Conservation (phyloP, 2,797 vertebrate species). For the Hoplostethus mediterraneus region DNA sequence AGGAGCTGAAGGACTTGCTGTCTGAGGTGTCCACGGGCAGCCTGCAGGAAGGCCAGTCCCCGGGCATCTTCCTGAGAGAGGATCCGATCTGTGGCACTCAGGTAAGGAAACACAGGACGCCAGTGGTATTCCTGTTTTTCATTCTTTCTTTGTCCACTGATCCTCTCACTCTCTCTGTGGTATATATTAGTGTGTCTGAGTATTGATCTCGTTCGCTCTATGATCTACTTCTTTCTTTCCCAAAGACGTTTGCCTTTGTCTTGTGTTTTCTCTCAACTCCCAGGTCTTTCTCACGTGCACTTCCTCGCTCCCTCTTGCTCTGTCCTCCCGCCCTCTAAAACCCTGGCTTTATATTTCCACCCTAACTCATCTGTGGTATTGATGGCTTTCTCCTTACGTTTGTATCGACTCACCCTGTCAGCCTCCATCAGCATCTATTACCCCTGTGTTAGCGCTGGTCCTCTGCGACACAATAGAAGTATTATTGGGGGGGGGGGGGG, state of each 20-base stretch:
- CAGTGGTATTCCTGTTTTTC: conserved; percentile 12
- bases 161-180: conserved; percentile 65
- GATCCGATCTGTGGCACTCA: conserved; percentile 96
- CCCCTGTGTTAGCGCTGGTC: conserved; percentile 50
- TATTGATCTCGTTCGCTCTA: conserved; percentile 73
- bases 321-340: conserved; percentile 45
- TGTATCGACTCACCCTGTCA: conserved; percentile 76
- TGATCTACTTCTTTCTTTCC: conserved; percentile 54
- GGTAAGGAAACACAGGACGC: conserved; percentile 77
- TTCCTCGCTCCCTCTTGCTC: conserved; percentile 14
- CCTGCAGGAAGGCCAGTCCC: conserved; percentile 92
- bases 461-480: conserved; percentile 67
- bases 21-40: conserved; percentile 91
- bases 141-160: conserved; percentile 58
- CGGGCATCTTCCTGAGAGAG: conserved; percentile 92
- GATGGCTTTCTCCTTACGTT: conserved; percentile 76
- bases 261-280: conserved; percentile 50
- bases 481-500: conserved; percentile 68
- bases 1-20: conserved; percentile 94
- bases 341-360: conserved; percentile 62
- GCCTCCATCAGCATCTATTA: conserved; percentile 77
- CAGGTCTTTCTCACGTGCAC: conserved; percentile 43
- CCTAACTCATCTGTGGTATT: conserved; percentile 63
- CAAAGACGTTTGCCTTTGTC: conserved; percentile 62
- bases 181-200: conserved; percentile 57